Base-by-base conservation (phyloP, 37 sponge, comb jelly and placozoan species). In the Dysidea cf. avara region DNA sequence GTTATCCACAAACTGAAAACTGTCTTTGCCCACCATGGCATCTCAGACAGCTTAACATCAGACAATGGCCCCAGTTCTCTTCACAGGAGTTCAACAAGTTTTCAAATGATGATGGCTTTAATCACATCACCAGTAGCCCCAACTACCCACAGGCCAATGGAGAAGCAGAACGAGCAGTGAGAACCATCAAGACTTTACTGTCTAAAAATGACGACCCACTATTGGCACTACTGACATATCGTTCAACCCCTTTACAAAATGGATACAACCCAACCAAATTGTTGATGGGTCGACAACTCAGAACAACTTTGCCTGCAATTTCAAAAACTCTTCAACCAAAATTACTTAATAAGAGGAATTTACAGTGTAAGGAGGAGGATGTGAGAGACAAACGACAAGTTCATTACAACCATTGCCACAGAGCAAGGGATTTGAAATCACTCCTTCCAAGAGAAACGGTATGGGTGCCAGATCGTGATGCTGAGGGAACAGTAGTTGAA, bases 61-160 rank as follows among this genome's bases (percentile, higher is more conserved):
- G 46, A 43, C 9, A 43, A 43, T 43, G 46, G 46, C 46, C 46
- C 9, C 46, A 43, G 46, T 43, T 12, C 9, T 43, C 46, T 12
- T 6, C 58, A 6, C 5, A 26, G 58, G 7, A 14, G 29, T 56
- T 56, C 58, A 56, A 7, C 14, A 12, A 56, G 7, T 56, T 56
- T 56, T 6, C 58, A 56, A 56, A 56, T 5, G 58, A 28, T 56
- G 5, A 56, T 56, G 58, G 29, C 5, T 56, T 56, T 56, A 56
- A 6, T 7, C 58, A 56, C 11, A 13, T 56, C 7, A 56, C 58
- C 13, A 56, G 29, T 26, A 56, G 58, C 58, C 58, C 58, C 14
- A 14, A 13, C 25, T 56, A 56, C 29, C 58, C 58, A 13, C 58
- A 56, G 11, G 29, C 11, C 29, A 56, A 56, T 26, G 29, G 58